These are phyloP conservation scores for Gallinago paraguaiae DNA, from an alignment of 2,113 vertebrate genomes.

Conservation along the genomic window DNA sequence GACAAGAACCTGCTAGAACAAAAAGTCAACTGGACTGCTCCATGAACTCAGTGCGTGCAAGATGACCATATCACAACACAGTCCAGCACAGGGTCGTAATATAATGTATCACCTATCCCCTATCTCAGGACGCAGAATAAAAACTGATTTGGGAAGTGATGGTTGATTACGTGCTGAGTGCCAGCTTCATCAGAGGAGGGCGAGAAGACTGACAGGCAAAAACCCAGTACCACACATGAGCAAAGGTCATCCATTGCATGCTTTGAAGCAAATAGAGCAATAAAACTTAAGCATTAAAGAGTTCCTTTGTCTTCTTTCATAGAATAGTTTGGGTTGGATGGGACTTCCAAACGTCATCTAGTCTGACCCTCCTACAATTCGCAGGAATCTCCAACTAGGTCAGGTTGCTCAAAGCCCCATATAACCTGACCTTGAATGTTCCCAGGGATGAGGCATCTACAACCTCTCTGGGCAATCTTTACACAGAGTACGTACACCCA, in stretches of 20 bases:
- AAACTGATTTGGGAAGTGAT: not conserved
- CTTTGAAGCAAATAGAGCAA: not conserved
- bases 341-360: not conserved
- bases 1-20: not conserved
- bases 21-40: too few relatives aligned
- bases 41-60: accelerated
- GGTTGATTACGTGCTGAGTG: not conserved
- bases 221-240: not conserved
- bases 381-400: not conserved
- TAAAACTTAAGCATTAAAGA: not conserved
- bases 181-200: not conserved
- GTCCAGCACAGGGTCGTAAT: not conserved
- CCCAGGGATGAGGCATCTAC: not conserved
- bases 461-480: not conserved
- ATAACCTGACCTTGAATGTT: not conserved
- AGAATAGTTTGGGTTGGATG: not conserved
- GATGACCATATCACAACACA: accelerated
- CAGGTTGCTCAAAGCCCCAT: not conserved
- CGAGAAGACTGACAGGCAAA: accelerated
- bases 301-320: not conserved
- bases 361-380: not conserved
- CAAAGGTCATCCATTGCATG: not conserved
- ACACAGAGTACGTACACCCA: accelerated
- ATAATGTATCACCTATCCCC: not conserved
- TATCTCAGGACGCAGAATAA: not conserved